These are phyloP conservation scores for Apus apus DNA, from an alignment of 2,113 vertebrate genomes.

Conservation along the genomic window DNA sequence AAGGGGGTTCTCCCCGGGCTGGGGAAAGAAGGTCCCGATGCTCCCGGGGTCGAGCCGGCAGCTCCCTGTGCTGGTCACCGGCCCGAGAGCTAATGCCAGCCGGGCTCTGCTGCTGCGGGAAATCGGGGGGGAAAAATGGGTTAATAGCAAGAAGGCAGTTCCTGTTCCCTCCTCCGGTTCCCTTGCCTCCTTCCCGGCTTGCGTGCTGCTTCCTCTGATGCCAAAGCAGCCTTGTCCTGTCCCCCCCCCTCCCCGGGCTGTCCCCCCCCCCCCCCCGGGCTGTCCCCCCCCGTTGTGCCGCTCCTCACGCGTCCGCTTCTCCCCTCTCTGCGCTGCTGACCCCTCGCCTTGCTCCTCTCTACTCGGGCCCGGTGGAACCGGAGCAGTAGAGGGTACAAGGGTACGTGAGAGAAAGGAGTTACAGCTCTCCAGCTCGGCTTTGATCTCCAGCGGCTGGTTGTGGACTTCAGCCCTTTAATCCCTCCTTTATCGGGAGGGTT, in stretches of 20 bases:
- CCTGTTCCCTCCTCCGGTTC: neutral
- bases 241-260: too few relatives aligned
- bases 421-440: neutral
- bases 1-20: too few relatives aligned
- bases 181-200: neutral
- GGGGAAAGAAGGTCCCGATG: neutral
- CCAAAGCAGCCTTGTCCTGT: neutral
- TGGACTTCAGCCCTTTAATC: neutral
- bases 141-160: neutral
- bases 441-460: neutral
- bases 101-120: too few relatives aligned
- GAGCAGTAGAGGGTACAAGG: fast-evolving
- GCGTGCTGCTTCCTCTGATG: neutral
- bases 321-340: fast-evolving
- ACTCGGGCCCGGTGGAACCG: fast-evolving
- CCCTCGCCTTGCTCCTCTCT: neutral
- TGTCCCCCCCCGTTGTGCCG: neutral
- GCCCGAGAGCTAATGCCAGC: neutral
- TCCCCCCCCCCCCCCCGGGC: too few relatives aligned
- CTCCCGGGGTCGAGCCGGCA: too few relatives aligned
- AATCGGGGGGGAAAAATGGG: fast-evolving
- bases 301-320: fast-evolving
- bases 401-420: fast-evolving
- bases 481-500: neutral
- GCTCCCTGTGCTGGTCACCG: too few relatives aligned